A percentile compares a stretch with the other conserved stretches of the same genome.
Conservation (phyloP, 1,140 invertebrate species). For the Papilio xuthus region DNA sequence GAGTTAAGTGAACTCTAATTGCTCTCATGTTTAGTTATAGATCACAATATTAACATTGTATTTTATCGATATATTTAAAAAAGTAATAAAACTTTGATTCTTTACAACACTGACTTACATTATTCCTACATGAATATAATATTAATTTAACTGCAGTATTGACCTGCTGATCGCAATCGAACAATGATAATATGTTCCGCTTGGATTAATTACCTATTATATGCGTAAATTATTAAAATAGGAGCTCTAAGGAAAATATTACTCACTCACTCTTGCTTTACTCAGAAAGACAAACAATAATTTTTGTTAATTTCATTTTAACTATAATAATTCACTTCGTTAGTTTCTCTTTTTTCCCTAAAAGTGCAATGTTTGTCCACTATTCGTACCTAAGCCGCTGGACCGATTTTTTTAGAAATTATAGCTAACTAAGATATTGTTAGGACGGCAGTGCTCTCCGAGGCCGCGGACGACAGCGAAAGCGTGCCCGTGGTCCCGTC, state of each 20-base stretch:
- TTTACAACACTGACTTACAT: not conserved
- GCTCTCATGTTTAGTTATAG: no score
- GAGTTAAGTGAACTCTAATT: no score
- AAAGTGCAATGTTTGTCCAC: no score
- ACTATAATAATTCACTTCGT: no score
- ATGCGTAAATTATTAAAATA: not conserved
- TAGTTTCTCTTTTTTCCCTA: no score
- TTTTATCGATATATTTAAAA: not conserved
- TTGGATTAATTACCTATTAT: not conserved
- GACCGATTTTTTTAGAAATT: no score
- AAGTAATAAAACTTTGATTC: not conserved
- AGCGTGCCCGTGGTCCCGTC: no score
- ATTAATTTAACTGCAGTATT: not conserved
- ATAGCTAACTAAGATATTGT: no score
- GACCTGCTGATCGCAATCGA: conserved; percentile 1
- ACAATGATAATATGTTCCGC: not conserved
- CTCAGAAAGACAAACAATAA: not conserved
- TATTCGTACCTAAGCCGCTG: no score
- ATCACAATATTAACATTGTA: not conserved
- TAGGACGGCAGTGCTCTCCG: no score
- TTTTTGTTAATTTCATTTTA: no score
- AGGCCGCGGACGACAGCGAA: no score
- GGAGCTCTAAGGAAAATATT: not conserved
- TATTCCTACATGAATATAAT: not conserved
- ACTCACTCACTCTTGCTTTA: not conserved